Conservation (phyloP, 2,113 vertebrate species). For the Argyrosomus japonicus region DNA sequence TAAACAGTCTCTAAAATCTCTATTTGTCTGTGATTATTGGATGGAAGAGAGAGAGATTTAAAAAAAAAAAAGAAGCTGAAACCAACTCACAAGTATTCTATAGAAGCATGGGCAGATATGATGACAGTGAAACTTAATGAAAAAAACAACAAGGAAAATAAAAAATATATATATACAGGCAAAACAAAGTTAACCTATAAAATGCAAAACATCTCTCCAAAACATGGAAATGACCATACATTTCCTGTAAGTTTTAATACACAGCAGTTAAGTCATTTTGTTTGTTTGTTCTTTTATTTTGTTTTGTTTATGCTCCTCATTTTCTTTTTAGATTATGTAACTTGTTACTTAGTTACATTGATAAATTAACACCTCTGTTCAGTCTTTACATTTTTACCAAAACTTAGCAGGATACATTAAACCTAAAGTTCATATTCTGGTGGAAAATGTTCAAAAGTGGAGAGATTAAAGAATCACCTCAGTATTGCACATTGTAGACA, state of each 20-base stretch:
- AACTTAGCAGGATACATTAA: neutral
- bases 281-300: neutral
- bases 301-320: neutral
- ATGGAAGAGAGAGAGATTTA: neutral
- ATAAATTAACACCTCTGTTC: neutral
- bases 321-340: neutral
- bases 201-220: neutral
- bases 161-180: neutral
- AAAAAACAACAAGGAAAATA: neutral
- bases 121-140: neutral
- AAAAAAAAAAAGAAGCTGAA: neutral
- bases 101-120: neutral
- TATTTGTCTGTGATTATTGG: neutral
- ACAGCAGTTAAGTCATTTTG: neutral
- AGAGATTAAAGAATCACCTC: neutral
- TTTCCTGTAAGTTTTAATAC: neutral
- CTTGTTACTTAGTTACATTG: too few relatives aligned
- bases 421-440: neutral
- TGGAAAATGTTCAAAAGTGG: slow-evolving; percentile 33
- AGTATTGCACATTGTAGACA: neutral
- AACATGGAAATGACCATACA: neutral
- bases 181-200: too few relatives aligned
- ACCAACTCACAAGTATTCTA: neutral
- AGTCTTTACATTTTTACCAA: neutral
- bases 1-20: neutral